Evolutionary conservation across 2,888 invertebrate species (phyloP), one percentile per base, ranked within the genome.

Genomic region (Dyspetes luteomarginatus): DNA sequence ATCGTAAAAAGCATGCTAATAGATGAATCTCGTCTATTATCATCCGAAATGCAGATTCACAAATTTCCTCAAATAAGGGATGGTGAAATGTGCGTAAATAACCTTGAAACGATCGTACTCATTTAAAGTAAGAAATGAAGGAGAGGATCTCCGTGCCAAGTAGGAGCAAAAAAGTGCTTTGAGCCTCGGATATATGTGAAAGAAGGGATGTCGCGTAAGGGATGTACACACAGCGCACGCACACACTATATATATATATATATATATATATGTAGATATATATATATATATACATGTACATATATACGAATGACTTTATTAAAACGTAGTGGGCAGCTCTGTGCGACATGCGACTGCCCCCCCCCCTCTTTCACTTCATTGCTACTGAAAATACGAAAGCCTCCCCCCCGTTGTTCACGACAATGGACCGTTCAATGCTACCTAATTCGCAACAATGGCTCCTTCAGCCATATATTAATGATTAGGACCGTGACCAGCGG

Each of bases 381-480:
- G 72, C 80, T 76, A 68, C 80, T 50, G 73, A 73, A 77, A 73
- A 24, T 30, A 67, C 62, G 64, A 69, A 60, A 69, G 73, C 75
- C 15, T 17, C 45, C 82, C 83, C 85, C 88, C 88, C 82, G 85
- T 85, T 83, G 88, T 83, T 82, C 83, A 75, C 82, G 85, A 90
- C 90, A 90, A 90, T 89, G 84, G 85, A 72, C 69, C 87, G 84
- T 83, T 88, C 86, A 88, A 88, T 89, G 88, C 87, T 85, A 87
- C 88, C 90, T 90, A 90, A 90, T 90, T 90, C 90, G 90, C 88
- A 90, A 90, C 90, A 90, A 90, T 89, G 86, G 88, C 85, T 86
- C 82, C 83, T 83, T 82, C 82, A 85, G 86, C 86, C 88, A 87
- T 89, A 89, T 89, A 88, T 89, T 90, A 90, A 90, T 90, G 89